Evolutionary conservation across 2,113 vertebrate species (phyloP), one percentile per base, ranked within the genome.

Genomic region (Dasyornis broadbenti): DNA sequence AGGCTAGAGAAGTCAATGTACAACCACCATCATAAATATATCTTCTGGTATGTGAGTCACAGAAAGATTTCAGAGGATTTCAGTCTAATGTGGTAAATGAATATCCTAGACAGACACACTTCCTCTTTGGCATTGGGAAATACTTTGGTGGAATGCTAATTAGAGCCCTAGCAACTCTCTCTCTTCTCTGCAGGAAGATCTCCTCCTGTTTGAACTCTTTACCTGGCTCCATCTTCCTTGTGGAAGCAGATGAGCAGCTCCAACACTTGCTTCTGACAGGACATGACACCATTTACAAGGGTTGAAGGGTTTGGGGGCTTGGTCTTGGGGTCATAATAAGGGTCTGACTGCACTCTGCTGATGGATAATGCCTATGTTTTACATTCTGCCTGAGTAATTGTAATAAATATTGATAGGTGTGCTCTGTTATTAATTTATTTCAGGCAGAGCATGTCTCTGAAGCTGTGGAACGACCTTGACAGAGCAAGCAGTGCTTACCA

Each of bases 401-500:
- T 96, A 82, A 97, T 97, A 95, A 96, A 95, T 96, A 97, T 95
- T 97, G 96, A 95, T 96, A 96, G 87, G 24, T 94, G 60, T 81
- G 75, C 86, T 95, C 69, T 1, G 2, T 92, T 96, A 94, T 87
- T 97, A 97, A 97, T 94, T 96, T 94, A 90, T 95, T 95, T 94
- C 8, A 7, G 87, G 59, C 88, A 94, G 53, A 94, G 9, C 37
- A 35, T 90, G 79, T 73, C 93, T 96, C 82, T 86, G 85, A 91
- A 90, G 60, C 82, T 24, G 28, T 5, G 4, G 68, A 94, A 94
- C 0, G 93, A 95, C 95, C 93, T 95, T 96, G 95, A 60, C 27
- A 73, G 88, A 88, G 54, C 52, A 83, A 95, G 66, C 94, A 92
- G 75, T 94, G 90, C 93, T 96, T 95, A 95, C 84, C 93, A 95